These are phyloP conservation scores for human DNA, from an alignment of 2,113 vertebrate species.

Conservation along the genomic window DNA sequence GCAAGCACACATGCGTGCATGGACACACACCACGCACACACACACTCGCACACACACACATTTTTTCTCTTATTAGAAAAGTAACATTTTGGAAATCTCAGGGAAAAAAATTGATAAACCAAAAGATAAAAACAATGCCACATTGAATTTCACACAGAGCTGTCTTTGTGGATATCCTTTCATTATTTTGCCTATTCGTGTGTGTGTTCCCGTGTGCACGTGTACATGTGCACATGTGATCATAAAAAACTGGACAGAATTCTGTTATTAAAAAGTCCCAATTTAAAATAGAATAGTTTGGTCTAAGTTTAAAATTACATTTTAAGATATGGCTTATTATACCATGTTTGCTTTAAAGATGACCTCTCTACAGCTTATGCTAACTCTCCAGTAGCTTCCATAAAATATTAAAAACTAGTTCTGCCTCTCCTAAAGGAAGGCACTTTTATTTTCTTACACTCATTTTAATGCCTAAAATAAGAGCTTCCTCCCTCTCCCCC, in stretches of 20 bases:
- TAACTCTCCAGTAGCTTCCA: neutral
- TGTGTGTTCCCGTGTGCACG: neutral
- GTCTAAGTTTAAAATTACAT: neutral
- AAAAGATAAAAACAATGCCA: neutral
- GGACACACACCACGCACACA: neutral
- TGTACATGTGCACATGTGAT: neutral
- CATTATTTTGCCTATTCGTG: neutral
- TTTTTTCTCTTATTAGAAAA: neutral
- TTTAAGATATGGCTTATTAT: neutral
- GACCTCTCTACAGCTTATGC: neutral
- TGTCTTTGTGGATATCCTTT: neutral
- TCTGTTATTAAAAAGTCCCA: neutral
- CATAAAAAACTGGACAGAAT: neutral
- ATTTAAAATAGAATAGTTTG: neutral
- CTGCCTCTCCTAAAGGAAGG: neutral
- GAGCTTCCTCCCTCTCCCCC: neutral
- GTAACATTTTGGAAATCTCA: neutral
- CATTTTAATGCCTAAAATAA: neutral
- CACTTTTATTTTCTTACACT: neutral
- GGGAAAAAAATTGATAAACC: conserved; percentile 17
- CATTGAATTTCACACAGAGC: neutral
- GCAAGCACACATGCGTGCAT: neutral
- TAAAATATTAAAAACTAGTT: neutral
- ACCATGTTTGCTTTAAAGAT: neutral
- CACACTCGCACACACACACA: neutral